phyloP scores from a whole-genome alignment of 2,797 vertebrate genomes.

The Myotis findleyi region DNA sequence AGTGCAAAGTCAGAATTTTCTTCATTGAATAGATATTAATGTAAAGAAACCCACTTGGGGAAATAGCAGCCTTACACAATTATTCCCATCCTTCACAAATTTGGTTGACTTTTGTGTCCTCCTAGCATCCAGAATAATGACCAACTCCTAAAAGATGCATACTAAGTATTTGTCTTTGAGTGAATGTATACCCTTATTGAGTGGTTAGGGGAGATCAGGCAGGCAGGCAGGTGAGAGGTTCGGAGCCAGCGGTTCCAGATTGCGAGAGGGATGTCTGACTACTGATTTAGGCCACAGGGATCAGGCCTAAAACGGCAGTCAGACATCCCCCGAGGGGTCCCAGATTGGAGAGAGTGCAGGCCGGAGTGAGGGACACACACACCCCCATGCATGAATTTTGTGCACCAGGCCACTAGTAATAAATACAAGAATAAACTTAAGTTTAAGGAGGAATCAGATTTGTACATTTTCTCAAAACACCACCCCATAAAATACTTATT shows the following conservation, averaged over 20 bases:
- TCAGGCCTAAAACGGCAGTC: too few relatives aligned
- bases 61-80: constrained; percentile 49
- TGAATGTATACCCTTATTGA: neutral
- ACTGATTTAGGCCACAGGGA: too few relatives aligned
- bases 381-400: too few relatives aligned
- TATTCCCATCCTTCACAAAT: constrained; percentile 38
- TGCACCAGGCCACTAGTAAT: neutral
- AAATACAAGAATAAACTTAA: constrained; percentile 37
- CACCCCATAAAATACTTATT: neutral
- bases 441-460: neutral
- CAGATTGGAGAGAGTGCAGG: too few relatives aligned
- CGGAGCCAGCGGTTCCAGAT: too few relatives aligned
- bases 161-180: constrained; percentile 39
- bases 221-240: too few relatives aligned
- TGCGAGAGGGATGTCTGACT: too few relatives aligned
- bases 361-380: too few relatives aligned
- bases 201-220: too few relatives aligned
- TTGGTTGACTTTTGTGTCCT: neutral
- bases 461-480: constrained; percentile 49
- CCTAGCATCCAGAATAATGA: neutral
- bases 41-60: constrained; percentile 22
- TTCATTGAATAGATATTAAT: neutral
- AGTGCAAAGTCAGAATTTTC: constrained; percentile 15
- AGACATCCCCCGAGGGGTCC: too few relatives aligned
- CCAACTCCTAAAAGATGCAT: neutral